phyloP scores from a whole-genome alignment of 1,140 invertebrate species.

The Drosophila littoralis region DNA sequence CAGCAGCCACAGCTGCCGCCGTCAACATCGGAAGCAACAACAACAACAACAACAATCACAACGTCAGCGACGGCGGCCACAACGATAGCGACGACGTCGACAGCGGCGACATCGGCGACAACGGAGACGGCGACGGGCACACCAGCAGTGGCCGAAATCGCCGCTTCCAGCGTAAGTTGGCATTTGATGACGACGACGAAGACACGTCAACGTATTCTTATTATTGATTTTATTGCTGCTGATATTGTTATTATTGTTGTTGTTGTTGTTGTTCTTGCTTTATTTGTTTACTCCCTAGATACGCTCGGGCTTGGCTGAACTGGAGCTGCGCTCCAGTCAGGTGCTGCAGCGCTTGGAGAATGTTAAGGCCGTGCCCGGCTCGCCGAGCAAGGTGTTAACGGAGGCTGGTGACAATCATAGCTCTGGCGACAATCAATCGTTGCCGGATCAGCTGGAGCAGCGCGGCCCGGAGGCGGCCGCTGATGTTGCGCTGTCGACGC shows the following conservation, averaged over 20 bases:
- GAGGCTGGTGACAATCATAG: conserved; percentile 9
- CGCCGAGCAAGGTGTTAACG: conserved; percentile 20
- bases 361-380: conserved; percentile 62
- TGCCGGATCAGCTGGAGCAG: conserved; percentile 14
- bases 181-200: conserved; percentile 63
- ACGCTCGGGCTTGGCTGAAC: conserved; percentile 80
- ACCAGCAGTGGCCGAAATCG: conserved; percentile 53
- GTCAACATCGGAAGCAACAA: conserved; percentile 5
- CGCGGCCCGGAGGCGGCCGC: conserved; percentile 10
- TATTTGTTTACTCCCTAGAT: conserved; percentile 59
- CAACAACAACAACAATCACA: not conserved
- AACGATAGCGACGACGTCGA: not conserved
- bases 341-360: conserved; percentile 81
- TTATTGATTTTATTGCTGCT: conserved; percentile 1
- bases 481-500: conserved; percentile 29
- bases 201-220: conserved; percentile 57
- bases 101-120: not conserved
- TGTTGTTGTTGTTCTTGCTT: not conserved
- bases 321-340: conserved; percentile 78
- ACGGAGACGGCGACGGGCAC: not conserved
- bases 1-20: conserved; percentile 16
- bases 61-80: not conserved
- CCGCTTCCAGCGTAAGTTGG: conserved; percentile 62
- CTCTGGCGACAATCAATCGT: conserved; percentile 10
- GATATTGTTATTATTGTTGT: conserved; percentile 20